Conservation (phyloP, 2,797 vertebrate species). For the Valencia hispanica region DNA sequence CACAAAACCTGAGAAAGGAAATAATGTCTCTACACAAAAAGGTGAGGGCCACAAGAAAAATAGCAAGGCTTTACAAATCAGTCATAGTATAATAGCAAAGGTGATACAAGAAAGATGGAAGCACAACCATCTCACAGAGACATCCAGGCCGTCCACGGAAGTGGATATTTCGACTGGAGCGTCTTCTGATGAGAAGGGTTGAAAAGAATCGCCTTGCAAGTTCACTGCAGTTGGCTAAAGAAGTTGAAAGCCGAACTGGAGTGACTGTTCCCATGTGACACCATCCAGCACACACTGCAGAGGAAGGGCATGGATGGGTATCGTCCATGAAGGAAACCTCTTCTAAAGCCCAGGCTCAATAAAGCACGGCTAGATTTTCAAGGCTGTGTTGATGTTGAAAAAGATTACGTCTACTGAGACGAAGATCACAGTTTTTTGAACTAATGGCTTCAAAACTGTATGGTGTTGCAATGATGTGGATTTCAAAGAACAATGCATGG, state of each 20-base stretch:
- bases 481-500: too few species aligned
- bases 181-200: not conserved
- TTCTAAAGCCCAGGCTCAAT: not conserved
- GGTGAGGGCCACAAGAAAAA: too few species aligned
- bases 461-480: too few species aligned
- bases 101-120: not conserved
- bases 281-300: not conserved
- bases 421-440: not conserved
- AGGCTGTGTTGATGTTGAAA: not conserved
- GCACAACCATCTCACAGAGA: not conserved
- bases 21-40: too few species aligned
- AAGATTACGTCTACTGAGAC: not conserved
- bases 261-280: not conserved
- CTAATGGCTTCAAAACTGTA: conserved; percentile 1
- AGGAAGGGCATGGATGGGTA: not conserved
- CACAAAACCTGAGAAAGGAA: too few species aligned
- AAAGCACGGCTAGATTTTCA: not conserved
- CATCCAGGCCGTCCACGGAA: not conserved
- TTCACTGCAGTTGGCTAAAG: too few species aligned
- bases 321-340: not conserved
- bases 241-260: too few species aligned
- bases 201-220: not conserved
- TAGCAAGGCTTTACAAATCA: too few species aligned
- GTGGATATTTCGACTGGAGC: not conserved
- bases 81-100: too few species aligned